Evolutionary conservation across 2,113 vertebrate genomes (phyloP), one percentile per base, ranked within the genome.

Genomic region (Oxyura jamaicensis): DNA sequence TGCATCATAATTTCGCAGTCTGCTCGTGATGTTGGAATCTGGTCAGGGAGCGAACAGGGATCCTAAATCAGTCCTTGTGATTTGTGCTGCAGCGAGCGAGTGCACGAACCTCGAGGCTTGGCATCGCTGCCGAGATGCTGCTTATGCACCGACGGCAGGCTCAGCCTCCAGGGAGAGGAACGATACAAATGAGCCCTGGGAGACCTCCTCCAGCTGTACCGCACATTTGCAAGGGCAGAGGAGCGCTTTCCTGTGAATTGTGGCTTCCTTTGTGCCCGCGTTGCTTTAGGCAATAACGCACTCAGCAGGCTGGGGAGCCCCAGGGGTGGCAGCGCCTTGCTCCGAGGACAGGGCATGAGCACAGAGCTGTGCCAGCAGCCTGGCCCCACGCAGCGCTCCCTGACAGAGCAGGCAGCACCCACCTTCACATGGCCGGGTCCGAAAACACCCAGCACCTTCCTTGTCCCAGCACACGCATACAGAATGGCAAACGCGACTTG

Each of bases 401-500:
- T 1, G 0, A 6, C 4, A 4, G 63, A 17, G 11, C n/a, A 48
- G 25, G 4, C 4, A 7, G 1, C 20, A 8, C 2, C 55, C 7
- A 25, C 44, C 1, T 4, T 3, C 7, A 0, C 29, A 48, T 3
- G 25, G 16, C 3, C 42, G 2, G 19, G 11, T 7, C 46, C 2
- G 0, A 69, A 74, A 10, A 8, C 29, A 14, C 25, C 48, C 8
- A 5, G 35, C 25, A 5, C 80, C 76, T 13, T 14, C 75, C 19
- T 36, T 58, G 7, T 5, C 60, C 11, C 23, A 21, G 56, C 0
- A 5, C 20, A 9, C 0, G 42, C 46, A 31, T 9, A 59, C 59
- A 0, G 7, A 55, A 18, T 0, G 13, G 28, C 36, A 33, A 63
- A 19, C 3, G 0, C 17, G 20, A 29, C 1, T 22, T 6, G 33